A percentile compares a stretch with the other conserved stretches of the same genome.
These are phyloP conservation scores for Gallinago stenura DNA, from an alignment of 2,797 vertebrate genomes.

Conservation along the genomic window DNA sequence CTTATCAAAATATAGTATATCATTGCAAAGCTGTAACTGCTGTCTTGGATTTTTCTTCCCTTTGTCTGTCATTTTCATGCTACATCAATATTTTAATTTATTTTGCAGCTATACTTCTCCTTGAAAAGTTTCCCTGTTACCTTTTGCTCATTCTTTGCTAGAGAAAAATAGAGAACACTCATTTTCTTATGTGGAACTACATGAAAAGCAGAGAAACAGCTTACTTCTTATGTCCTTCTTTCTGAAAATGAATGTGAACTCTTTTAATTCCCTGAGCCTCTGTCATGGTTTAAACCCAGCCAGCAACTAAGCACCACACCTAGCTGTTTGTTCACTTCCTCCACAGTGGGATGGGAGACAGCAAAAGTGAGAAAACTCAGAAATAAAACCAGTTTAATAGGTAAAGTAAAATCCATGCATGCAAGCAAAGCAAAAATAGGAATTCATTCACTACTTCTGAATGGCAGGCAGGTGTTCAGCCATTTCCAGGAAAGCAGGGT, in stretches of 20 bases:
- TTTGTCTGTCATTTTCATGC: slow-evolving; percentile 10
- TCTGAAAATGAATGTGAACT: not conserved
- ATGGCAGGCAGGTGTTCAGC: accelerated
- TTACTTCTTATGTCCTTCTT: not conserved
- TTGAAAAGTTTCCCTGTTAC: slow-evolving; percentile 3
- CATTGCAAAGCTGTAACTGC: slow-evolving; percentile 5
- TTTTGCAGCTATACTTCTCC: slow-evolving; percentile 5
- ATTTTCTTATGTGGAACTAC: not conserved
- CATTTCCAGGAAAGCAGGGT: not conserved
- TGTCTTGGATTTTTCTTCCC: not conserved
- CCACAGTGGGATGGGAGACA: accelerated
- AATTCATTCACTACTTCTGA: not conserved
- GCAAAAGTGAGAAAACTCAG: not conserved
- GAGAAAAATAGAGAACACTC: not conserved
- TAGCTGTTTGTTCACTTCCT: accelerated
- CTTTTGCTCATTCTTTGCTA: not conserved
- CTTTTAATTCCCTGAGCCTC: not conserved
- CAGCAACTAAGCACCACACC: not conserved
- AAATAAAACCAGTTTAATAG: not conserved
- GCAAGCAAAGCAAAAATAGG: not conserved
- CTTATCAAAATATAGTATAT: not conserved
- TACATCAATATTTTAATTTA: slow-evolving; percentile 35
- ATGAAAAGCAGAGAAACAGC: not conserved
- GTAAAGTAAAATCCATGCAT: not conserved
- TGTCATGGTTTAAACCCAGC: not conserved